Conservation (phyloP, 1,140 invertebrate genomes). For the Portunus trituberculatus region DNA sequence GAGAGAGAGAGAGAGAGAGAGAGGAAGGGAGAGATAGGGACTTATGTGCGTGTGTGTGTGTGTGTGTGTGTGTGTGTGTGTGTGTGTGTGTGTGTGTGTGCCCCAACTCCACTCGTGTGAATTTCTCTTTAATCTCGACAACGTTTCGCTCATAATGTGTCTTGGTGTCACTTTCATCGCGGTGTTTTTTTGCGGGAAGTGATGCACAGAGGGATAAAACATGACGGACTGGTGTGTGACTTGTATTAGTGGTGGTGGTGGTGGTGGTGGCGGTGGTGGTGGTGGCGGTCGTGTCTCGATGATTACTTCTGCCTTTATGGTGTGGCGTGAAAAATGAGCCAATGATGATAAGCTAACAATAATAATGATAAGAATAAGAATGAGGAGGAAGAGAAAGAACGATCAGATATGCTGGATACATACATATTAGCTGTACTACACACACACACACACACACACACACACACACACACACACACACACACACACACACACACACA, state of each 20-base stretch:
- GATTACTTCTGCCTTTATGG: background rate
- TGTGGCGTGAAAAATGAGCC: background rate
- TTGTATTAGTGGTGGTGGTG: background rate
- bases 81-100: background rate
- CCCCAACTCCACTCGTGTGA: background rate
- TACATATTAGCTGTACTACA: too few species aligned
- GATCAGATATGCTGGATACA: too few species aligned
- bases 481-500: too few species aligned
- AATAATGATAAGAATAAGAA: slow-evolving; percentile 9
- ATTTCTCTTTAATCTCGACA: slow-evolving; percentile 2
- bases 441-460: too few species aligned
- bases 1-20: background rate
- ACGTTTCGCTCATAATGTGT: background rate
- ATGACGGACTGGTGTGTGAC: background rate
- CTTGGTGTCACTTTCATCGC: background rate
- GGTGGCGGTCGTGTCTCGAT: background rate
- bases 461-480: too few species aligned
- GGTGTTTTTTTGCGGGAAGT: background rate
- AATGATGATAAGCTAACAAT: background rate
- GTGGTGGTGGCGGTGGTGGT: background rate
- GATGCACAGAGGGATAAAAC: background rate
- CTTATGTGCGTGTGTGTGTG: slow-evolving; percentile 7
- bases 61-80: slow-evolving; percentile 29
- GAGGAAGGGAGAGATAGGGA: background rate
- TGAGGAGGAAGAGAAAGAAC: too few species aligned